Evolutionary conservation across 2,113 vertebrate species (phyloP).

Genomic region (Heterotis niloticus): DNA sequence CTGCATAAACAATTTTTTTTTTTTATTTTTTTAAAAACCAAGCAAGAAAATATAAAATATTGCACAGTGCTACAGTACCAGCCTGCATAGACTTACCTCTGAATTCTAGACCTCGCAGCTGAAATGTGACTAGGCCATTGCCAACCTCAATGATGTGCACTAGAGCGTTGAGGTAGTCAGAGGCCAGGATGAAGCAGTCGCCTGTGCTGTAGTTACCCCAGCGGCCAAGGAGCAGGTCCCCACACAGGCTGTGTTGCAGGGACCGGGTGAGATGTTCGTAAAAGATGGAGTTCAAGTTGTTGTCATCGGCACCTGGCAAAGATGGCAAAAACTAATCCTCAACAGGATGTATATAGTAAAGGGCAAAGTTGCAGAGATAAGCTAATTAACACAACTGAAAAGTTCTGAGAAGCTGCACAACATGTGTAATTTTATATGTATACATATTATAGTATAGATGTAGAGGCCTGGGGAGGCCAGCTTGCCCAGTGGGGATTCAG

Average conservation of each 20-base stretch:
- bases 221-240: slow-evolving; percentile 81
- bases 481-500: too few species aligned
- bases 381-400: too few species aligned
- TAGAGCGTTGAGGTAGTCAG: slow-evolving; percentile 87
- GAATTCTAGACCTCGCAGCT: slow-evolving; percentile 86
- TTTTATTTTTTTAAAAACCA: too few species aligned
- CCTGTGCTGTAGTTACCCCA: slow-evolving; percentile 84
- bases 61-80: too few species aligned
- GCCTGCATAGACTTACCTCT: slow-evolving; percentile 64
- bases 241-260: slow-evolving; percentile 83
- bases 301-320: slow-evolving; percentile 77
- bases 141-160: slow-evolving; percentile 89
- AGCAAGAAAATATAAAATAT: background rate
- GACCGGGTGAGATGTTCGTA: slow-evolving; percentile 86
- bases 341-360: background rate
- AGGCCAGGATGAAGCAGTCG: slow-evolving; percentile 87
- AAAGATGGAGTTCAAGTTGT: slow-evolving; percentile 88
- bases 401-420: too few species aligned
- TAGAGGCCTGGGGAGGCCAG: too few species aligned
- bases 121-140: slow-evolving; percentile 85
- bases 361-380: background rate
- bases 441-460: too few species aligned
- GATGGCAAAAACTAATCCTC: fast-evolving
- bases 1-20: too few species aligned
- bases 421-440: too few species aligned